phyloP scores from a whole-genome alignment of 2,113 vertebrate genomes.

The Podarcis muralis region DNA sequence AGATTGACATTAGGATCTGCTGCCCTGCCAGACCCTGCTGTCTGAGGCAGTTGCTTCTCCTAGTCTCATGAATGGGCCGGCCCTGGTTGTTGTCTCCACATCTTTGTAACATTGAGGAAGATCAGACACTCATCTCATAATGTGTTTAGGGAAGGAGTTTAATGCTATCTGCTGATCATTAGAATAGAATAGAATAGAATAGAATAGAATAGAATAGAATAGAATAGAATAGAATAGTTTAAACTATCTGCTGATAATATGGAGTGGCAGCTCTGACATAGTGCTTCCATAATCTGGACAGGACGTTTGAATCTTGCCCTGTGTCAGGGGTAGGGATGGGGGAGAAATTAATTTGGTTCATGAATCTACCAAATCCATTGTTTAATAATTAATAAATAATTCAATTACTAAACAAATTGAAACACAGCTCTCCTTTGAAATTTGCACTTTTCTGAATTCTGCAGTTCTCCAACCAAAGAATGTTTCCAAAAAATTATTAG shows the following conservation, averaged over 20 bases:
- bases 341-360: too few species aligned
- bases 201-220: fast-evolving
- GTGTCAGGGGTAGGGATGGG: not conserved
- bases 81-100: too few species aligned
- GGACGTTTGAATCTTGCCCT: not conserved
- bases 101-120: not conserved
- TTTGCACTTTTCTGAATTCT: too few species aligned
- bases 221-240: too few species aligned
- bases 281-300: not conserved
- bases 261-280: not conserved
- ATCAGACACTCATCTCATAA: not conserved
- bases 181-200: too few species aligned
- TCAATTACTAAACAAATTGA: not conserved
- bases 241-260: not conserved
- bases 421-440: too few species aligned
- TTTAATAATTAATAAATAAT: not conserved
- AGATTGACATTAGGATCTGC: too few species aligned
- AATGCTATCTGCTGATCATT: not conserved
- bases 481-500: too few species aligned
- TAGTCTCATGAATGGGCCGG: not conserved
- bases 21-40: too few species aligned
- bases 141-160: not conserved
- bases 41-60: not conserved
- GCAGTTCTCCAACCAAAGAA: too few species aligned
- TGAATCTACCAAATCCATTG: not conserved